Conservation (phyloP, 2,888 invertebrate genomes). For the Ectemnius lituratus region DNA sequence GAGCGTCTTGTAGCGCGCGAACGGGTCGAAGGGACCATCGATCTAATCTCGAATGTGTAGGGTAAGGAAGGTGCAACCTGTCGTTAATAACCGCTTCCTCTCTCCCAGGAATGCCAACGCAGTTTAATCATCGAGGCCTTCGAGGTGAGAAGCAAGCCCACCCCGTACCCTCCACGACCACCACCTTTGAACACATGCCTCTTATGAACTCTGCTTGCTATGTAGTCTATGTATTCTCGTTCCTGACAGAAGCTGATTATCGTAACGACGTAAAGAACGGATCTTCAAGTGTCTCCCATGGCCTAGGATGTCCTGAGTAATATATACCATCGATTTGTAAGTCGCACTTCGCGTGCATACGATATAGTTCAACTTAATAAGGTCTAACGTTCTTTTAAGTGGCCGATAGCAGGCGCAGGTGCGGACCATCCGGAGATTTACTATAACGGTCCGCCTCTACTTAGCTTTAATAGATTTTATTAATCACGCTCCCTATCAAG, state of each 20-base stretch:
- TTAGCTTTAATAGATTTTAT: constrained; percentile 6
- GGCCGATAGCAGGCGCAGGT: background rate
- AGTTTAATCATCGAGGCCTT: constrained; percentile 55
- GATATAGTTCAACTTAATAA: background rate
- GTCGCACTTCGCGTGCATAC: background rate
- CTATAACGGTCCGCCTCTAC: constrained; percentile 2
- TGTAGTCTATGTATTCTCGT: background rate
- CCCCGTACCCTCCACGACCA: background rate
- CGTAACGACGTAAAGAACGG: constrained; percentile 34
- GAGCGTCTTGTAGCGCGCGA: constrained; percentile 32
- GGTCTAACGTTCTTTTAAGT: background rate
- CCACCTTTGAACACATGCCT: constrained; percentile 28
- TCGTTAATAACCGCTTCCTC: constrained; percentile 60
- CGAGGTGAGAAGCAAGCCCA: constrained; percentile 43
- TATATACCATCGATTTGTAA: constrained; percentile 2
- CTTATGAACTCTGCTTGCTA: constrained; percentile 19
- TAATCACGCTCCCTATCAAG: constrained; percentile 5
- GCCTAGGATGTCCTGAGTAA: constrained; percentile 30
- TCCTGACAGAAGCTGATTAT: constrained; percentile 32
- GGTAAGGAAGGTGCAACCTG: constrained; percentile 49
- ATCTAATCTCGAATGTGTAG: constrained; percentile 49
- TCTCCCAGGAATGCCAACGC: constrained; percentile 50
- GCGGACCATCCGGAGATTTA: constrained; percentile 3
- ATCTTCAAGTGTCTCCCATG: constrained; percentile 31
- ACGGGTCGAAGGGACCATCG: constrained; percentile 43